phyloP scores from a whole-genome alignment of 2,888 invertebrate species.

The Nudaria mundana region DNA sequence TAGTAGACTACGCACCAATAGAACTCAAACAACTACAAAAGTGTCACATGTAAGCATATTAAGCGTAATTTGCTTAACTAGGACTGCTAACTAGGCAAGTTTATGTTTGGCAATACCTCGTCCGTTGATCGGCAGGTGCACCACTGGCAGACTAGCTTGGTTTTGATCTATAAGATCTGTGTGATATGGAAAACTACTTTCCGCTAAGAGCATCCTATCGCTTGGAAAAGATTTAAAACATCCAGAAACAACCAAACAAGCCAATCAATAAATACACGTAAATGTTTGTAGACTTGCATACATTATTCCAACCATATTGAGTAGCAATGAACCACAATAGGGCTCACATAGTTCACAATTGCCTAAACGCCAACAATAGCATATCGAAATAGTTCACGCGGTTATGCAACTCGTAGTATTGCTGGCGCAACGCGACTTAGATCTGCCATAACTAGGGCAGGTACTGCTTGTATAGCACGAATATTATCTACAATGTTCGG shows the following conservation, averaged over 20 bases:
- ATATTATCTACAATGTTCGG: slow-evolving; percentile 13
- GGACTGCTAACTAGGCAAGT: no score
- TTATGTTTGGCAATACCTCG: no score
- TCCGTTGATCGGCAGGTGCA: no score
- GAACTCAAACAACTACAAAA: no score
- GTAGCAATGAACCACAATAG: slow-evolving; percentile 19
- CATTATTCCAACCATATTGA: slow-evolving; percentile 8
- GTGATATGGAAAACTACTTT: no score
- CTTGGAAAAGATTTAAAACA: no score
- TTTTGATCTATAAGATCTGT: no score
- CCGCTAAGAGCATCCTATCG: no score
- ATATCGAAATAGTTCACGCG: slow-evolving; percentile 68
- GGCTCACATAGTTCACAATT: slow-evolving; percentile 34
- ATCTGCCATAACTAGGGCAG: slow-evolving; percentile 64
- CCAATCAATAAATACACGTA: background rate
- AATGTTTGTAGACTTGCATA: background rate
- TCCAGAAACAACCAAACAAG: background rate
- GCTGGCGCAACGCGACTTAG: slow-evolving; percentile 65
- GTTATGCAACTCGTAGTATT: slow-evolving; percentile 64
- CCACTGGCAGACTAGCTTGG: no score
- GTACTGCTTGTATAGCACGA: slow-evolving; percentile 48
- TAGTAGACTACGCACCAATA: no score
- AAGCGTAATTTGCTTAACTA: no score
- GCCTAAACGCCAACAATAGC: slow-evolving; percentile 45
- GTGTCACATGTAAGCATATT: no score